Conservation (phyloP, 2,797 vertebrate genomes). For the Picus viridis region DNA sequence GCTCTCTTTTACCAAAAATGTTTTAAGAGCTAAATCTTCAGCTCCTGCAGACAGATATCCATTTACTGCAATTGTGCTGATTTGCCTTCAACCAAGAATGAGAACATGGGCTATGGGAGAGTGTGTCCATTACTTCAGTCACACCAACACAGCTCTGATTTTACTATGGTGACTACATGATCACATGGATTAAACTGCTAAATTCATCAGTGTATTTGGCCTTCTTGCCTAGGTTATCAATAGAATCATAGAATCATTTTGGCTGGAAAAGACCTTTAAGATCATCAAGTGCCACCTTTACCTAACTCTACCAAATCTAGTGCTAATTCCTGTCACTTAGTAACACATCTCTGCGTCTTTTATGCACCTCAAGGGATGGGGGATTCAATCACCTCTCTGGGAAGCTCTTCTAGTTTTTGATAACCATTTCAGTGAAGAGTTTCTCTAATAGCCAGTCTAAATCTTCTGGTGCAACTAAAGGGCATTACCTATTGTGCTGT, state of each 20-base stretch:
- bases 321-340: too few species aligned
- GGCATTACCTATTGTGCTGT: too few species aligned
- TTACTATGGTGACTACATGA: not conserved
- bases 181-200: not conserved
- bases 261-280: too few species aligned
- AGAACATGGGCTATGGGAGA: not conserved
- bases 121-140: not conserved
- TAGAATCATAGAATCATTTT: not conserved
- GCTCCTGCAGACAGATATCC: not conserved
- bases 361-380: too few species aligned
- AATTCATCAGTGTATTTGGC: not conserved
- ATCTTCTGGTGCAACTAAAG: too few species aligned
- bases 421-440: too few species aligned
- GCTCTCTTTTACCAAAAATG: not conserved
- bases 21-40: not conserved
- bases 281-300: too few species aligned
- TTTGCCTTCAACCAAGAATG: not conserved
- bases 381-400: too few species aligned
- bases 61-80: not conserved
- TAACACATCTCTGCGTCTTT: too few species aligned
- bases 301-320: too few species aligned
- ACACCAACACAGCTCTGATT: not conserved
- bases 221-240: not conserved
- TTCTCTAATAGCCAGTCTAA: too few species aligned
- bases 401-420: too few species aligned